Conservation (phyloP, 2,797 vertebrate species). For the Sphenodon punctatus region DNA sequence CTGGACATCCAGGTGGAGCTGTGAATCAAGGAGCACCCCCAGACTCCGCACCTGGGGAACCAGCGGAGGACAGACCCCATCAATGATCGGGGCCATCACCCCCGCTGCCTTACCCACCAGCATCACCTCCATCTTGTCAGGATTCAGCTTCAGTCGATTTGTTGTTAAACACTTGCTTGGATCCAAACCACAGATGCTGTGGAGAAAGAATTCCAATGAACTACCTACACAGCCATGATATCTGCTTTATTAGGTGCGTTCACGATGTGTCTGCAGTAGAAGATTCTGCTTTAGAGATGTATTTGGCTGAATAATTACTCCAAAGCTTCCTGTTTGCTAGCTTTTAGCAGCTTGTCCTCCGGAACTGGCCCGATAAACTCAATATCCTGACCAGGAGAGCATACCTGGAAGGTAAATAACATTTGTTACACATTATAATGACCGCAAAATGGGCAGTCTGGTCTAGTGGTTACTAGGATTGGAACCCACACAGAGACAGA, state of each 20-base stretch:
- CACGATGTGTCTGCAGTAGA: neutral
- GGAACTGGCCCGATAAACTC: constrained; percentile 16
- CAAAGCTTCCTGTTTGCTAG: neutral
- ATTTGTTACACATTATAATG: constrained; percentile 7
- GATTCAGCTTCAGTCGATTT: no score
- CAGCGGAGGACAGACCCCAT: no score
- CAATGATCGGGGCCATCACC: no score
- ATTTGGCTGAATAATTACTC: constrained; percentile 28
- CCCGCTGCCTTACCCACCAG: no score
- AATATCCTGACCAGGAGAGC: constrained; percentile 6
- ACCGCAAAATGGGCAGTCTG: no score
- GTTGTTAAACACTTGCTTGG: constrained; percentile 47
- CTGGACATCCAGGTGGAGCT: no score
- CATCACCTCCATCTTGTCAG: no score
- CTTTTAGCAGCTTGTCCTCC: neutral
- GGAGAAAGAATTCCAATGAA: constrained; percentile 17
- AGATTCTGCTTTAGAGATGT: constrained; percentile 30
- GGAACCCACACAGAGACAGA: no score
- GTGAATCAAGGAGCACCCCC: no score
- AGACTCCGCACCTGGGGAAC: no score
- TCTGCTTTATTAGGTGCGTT: constrained; percentile 31
- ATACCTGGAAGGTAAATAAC: constrained; percentile 31
- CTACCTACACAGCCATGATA: constrained; percentile 19
- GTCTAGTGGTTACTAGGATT: no score
- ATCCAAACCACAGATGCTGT: constrained; percentile 41